Evolutionary conservation across 2,797 vertebrate species (phyloP).

Genomic region (Bovichtus diacanthus): DNA sequence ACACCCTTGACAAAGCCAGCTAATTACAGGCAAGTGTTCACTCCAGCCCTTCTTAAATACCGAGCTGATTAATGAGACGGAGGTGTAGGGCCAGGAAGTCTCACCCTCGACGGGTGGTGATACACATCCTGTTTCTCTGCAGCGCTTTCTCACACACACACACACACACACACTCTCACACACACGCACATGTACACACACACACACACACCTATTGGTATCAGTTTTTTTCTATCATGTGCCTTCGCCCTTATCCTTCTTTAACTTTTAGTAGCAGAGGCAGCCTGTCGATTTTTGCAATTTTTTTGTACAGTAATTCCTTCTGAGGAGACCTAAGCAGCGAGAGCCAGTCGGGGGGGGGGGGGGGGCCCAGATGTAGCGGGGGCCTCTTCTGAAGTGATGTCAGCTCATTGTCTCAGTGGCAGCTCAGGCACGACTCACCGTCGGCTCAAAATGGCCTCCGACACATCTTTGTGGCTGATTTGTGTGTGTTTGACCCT

Average conservation of each 20-base stretch:
- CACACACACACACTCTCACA: conserved; percentile 1
- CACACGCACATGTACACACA: no score
- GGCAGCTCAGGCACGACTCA: conserved; percentile 75
- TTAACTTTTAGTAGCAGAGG: conserved; percentile 32
- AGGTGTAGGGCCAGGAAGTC: conserved; percentile 94
- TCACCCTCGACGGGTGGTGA: conserved; percentile 90
- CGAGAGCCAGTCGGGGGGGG: conserved; percentile 40
- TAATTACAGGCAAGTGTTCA: conserved; percentile 91
- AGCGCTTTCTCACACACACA: conserved; percentile 21
- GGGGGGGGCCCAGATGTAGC: conserved; percentile 67
- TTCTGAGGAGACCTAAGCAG: conserved; percentile 44
- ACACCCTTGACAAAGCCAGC: conserved; percentile 90
- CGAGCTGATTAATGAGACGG: conserved; percentile 95
- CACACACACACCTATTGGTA: conserved; percentile 39
- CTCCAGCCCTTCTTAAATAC: conserved; percentile 89
- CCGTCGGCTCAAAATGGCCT: conserved; percentile 78
- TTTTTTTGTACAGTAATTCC: conserved; percentile 56
- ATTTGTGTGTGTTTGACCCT: conserved; percentile 81
- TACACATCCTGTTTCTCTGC: conserved; percentile 66
- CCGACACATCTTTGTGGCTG: conserved; percentile 76
- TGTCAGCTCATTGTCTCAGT: conserved; percentile 78
- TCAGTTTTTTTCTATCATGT: conserved; percentile 35
- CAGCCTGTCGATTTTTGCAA: conserved; percentile 50
- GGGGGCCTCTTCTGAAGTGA: conserved; percentile 71
- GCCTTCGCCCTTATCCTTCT: conserved; percentile 19